Conservation (phyloP, 2,888 invertebrate species). For the Macrosoma leucophasiata region DNA sequence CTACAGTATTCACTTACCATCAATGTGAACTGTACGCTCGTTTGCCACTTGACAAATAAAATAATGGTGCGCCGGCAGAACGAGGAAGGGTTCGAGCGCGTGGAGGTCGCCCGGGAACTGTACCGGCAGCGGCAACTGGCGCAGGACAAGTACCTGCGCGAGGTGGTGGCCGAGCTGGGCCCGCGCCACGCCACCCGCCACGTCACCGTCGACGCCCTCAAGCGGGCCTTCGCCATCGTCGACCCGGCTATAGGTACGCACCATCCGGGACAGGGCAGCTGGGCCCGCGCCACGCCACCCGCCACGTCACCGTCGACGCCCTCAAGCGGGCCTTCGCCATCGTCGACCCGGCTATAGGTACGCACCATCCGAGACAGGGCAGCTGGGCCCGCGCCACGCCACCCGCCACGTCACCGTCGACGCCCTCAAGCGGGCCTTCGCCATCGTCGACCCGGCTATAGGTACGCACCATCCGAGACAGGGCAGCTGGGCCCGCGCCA, state of each 20-base stretch:
- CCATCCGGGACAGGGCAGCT: no score
- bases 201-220: constrained; percentile 48
- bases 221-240: constrained; percentile 57
- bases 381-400: constrained; percentile 42
- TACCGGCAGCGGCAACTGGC: constrained; percentile 58
- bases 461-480: no score
- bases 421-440: constrained; percentile 44
- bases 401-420: no score
- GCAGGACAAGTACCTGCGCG: constrained; percentile 66
- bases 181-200: constrained; percentile 33
- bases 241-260: constrained; percentile 57
- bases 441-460: constrained; percentile 63
- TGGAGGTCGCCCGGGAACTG: constrained; percentile 59
- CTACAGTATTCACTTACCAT: background rate
- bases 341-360: constrained; percentile 60
- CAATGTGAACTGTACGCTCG: background rate
- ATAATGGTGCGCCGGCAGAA: constrained; percentile 35
- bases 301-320: constrained; percentile 42
- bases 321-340: constrained; percentile 59
- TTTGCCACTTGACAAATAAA: no score
- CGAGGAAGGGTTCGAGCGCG: constrained; percentile 66
- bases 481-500: constrained; percentile 46
- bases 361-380: no score
- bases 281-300: constrained; percentile 37
- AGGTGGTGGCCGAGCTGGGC: constrained; percentile 52